Percentiles rank a stretch among this genome's conserved stretches.
Evolutionary conservation across 2,113 vertebrate species (phyloP).

Genomic region (Mohoua ochrocephala): DNA sequence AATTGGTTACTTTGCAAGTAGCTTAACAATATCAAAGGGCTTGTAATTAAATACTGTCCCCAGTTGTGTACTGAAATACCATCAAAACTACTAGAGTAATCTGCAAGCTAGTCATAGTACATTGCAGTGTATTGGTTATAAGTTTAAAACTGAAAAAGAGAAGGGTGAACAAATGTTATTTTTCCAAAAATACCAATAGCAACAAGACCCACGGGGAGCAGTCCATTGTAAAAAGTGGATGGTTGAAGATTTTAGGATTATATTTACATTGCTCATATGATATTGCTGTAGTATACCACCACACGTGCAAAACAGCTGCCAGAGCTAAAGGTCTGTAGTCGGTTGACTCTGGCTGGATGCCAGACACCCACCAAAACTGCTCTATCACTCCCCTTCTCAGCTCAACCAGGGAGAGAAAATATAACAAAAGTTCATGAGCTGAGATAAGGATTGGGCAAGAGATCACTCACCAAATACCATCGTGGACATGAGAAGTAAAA

Average conservation of each 20-base stretch:
- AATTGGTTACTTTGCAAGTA: not conserved
- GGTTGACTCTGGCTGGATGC: not conserved
- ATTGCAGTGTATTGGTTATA: accelerated
- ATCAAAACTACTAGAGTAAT: not conserved
- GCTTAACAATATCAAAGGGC: not conserved
- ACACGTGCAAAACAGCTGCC: accelerated
- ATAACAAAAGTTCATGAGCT: not conserved
- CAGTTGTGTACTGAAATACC: not conserved
- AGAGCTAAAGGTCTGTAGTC: not conserved
- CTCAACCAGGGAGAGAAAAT: not conserved
- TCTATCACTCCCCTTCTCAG: not conserved
- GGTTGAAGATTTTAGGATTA: not conserved
- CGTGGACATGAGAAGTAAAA: not conserved
- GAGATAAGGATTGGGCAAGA: not conserved
- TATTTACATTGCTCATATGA: accelerated
- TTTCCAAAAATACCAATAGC: not conserved
- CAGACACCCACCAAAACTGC: not conserved
- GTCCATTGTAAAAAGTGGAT: not conserved
- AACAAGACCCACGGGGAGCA: not conserved
- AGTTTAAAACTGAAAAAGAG: not conserved
- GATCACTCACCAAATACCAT: not conserved
- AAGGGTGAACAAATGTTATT: not conserved
- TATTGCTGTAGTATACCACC: not conserved
- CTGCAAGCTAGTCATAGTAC: not conserved
- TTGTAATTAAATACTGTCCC: not conserved